Base-by-base conservation (phyloP, 2,113 vertebrate genomes). In the Thalassoma bifasciatum region DNA sequence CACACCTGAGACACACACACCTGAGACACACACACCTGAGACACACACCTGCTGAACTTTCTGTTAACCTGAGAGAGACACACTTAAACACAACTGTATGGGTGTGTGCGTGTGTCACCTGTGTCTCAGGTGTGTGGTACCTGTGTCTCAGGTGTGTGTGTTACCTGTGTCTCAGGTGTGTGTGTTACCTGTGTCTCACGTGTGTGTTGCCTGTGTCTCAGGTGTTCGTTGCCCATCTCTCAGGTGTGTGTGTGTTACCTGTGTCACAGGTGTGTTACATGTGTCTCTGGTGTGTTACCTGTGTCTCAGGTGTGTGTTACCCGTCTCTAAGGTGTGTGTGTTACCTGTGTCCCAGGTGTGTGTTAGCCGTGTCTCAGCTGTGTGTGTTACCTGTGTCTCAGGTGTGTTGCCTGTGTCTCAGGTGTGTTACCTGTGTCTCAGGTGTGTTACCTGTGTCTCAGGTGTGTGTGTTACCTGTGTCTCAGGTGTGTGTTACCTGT, bases 401-500 rank as follows among this genome's bases (percentile, higher is more conserved):
- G n/a, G n/a, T 56, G 19, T 49, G 21, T 11, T 61, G 44, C 22
- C 40, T 56, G 40, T n/a, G n/a, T n/a, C 36, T 2, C 44, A 46
- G n/a, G n/a, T 2, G 6, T 8, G 50, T n/a, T 34, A 17, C 46
- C 46, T 8, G 46, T 49, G 2, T 19, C n/a, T 8, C n/a, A n/a
- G n/a, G n/a, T 56, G 19, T 49, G 21, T 11, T 61, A 61, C 22
- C 40, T 56, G 40, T n/a, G n/a, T n/a, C 24, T 0, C 44, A 10
- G 1, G 21, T 36, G 2, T 22, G 2, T 22, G 23, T 26, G 54
- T 49, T 10, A 93, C 86, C 91, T 85, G 77, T n/a, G n/a, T n/a
- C 1, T 4, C 42, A 46, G 42, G 6, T 46, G 44, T 46, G 44
- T 44, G 8, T 58, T 51, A 92, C 95, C 93, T 93, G 86, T 93